A percentile compares a stretch with the other conserved stretches of the same genome.
These are phyloP conservation scores for Drepana arcuata DNA, from an alignment of 1,140 invertebrate species.

Conservation along the genomic window DNA sequence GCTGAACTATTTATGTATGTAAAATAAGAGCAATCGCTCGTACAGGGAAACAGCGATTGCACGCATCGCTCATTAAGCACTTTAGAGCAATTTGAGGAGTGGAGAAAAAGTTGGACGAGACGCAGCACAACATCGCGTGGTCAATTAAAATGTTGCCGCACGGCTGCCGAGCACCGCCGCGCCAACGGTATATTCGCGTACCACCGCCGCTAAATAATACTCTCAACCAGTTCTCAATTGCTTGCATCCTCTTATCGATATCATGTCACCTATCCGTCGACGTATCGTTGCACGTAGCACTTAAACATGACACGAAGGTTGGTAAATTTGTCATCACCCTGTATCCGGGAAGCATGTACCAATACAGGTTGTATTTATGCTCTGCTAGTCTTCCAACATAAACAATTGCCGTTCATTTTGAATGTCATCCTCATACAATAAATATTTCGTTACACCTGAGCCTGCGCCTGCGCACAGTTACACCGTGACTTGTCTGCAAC, in stretches of 20 bases:
- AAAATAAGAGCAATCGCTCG: conserved; percentile 63
- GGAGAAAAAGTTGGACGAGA: conserved; percentile 62
- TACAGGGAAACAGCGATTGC: conserved; percentile 67
- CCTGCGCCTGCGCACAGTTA: conserved; percentile 1
- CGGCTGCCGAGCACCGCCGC: conserved; percentile 30
- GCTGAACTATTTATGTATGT: conserved; percentile 69
- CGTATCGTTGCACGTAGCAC: too few species aligned
- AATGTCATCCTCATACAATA: too few species aligned
- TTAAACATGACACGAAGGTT: too few species aligned
- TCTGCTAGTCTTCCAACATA: too few species aligned
- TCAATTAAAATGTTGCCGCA: conserved; percentile 62
- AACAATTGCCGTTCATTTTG: too few species aligned
- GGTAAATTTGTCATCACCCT: too few species aligned
- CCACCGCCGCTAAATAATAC: conserved; percentile 26
- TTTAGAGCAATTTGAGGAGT: conserved; percentile 67
- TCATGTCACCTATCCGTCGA: too few species aligned
- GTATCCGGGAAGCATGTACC: too few species aligned
- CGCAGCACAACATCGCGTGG: conserved; percentile 61
- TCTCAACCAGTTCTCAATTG: conserved; percentile 41
- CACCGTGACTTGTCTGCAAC: conserved; percentile 13
- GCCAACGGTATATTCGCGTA: conserved; percentile 51
- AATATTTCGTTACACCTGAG: too few species aligned
- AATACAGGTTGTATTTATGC: too few species aligned
- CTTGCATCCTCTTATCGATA: conserved; percentile 57
- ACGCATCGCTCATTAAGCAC: conserved; percentile 71